Evolutionary conservation across 2,888 invertebrate genomes (phyloP).

Genomic region (Limenitis camilla): DNA sequence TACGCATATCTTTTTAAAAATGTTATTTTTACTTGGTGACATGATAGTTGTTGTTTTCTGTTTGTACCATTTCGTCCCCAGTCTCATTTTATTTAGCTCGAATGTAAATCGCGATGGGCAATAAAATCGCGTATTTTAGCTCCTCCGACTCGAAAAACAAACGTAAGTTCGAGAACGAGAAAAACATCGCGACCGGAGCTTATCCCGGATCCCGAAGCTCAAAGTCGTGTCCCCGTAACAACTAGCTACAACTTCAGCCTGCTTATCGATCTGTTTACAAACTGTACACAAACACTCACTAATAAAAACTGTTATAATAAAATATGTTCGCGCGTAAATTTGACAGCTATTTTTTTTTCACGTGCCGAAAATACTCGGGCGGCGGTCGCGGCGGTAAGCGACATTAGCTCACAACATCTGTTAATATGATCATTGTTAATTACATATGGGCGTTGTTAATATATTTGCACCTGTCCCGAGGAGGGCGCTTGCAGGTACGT

Average conservation of each 20-base stretch:
- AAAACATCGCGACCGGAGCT: slow-evolving; percentile 19
- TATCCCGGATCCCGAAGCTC: too few relatives aligned
- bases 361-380: slow-evolving; percentile 72
- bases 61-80: background rate
- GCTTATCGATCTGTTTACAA: slow-evolving; percentile 68
- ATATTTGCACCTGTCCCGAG: slow-evolving; percentile 90
- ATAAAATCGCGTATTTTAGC: slow-evolving; percentile 20
- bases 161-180: slow-evolving; percentile 15
- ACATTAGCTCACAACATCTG: slow-evolving; percentile 74
- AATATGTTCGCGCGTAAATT: slow-evolving; percentile 8
- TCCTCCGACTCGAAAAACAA: slow-evolving; percentile 21
- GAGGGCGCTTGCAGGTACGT: slow-evolving; percentile 95
- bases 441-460: slow-evolving; percentile 74
- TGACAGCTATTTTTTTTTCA: slow-evolving; percentile 28
- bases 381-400: slow-evolving; percentile 67
- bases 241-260: slow-evolving; percentile 12
- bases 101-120: slow-evolving; percentile 9
- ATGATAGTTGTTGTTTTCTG: too few relatives aligned
- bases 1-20: background rate
- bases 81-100: background rate
- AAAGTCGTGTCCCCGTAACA: too few relatives aligned
- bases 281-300: slow-evolving; percentile 33
- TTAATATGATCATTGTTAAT: slow-evolving; percentile 75
- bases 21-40: too few relatives aligned
- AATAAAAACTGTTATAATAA: slow-evolving; percentile 14